phyloP scores from a whole-genome alignment of 2,888 invertebrate species.

The Andrena trimmerana region DNA sequence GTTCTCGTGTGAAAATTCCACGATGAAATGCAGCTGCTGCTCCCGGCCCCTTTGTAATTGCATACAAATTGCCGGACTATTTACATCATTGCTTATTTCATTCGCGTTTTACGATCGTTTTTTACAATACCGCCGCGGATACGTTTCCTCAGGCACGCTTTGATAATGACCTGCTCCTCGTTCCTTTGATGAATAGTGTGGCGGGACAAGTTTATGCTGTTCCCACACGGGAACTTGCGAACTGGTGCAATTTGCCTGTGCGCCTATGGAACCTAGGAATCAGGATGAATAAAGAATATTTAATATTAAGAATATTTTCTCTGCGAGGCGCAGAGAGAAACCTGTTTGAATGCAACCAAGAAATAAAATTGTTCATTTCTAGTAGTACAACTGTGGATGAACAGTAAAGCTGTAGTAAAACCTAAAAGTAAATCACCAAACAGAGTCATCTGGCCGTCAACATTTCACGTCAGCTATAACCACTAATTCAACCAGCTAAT shows the following conservation, averaged over 20 bases:
- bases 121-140: not conserved
- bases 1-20: slow-evolving; percentile 59
- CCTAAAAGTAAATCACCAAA: too few relatives aligned
- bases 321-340: too few relatives aligned
- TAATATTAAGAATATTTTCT: too few relatives aligned
- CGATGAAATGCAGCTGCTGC: slow-evolving; percentile 50
- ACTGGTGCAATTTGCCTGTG: not conserved
- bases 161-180: slow-evolving; percentile 9
- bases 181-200: slow-evolving; percentile 15
- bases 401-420: too few relatives aligned
- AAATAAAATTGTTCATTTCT: too few relatives aligned
- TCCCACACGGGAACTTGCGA: slow-evolving; percentile 1
- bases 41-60: slow-evolving; percentile 61
- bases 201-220: not conserved
- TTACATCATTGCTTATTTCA: slow-evolving; percentile 38
- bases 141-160: slow-evolving; percentile 10
- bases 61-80: slow-evolving; percentile 54
- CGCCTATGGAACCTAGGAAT: not conserved
- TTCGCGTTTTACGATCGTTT: slow-evolving; percentile 35
- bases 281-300: too few relatives aligned
- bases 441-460: too few relatives aligned
- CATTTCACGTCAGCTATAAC: not conserved
- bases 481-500: not conserved
- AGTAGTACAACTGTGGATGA: too few relatives aligned
- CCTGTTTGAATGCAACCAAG: too few relatives aligned